A percentile compares a stretch with the other conserved stretches of the same genome.
These are phyloP conservation scores for Sceloporus undulatus DNA, from an alignment of 2,113 vertebrate species.

Conservation along the genomic window DNA sequence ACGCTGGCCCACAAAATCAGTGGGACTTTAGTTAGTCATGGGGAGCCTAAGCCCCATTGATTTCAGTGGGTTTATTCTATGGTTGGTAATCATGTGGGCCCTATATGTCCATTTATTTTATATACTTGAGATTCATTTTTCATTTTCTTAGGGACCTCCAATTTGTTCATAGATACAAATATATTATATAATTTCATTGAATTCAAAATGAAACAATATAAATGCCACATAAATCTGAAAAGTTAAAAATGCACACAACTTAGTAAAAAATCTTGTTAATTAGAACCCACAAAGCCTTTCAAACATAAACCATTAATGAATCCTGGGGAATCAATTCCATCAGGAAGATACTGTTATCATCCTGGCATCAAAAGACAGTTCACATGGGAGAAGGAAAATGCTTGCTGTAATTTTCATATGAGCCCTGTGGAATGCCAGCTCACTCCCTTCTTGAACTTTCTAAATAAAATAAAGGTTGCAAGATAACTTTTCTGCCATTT, in stretches of 20 bases:
- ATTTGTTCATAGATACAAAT: no score
- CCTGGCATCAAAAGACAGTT: background rate
- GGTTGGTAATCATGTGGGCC: background rate
- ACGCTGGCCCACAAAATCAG: no score
- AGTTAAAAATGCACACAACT: background rate
- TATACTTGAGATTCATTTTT: background rate
- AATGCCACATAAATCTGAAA: background rate
- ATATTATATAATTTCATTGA: background rate
- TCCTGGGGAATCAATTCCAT: background rate
- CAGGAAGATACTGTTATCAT: background rate
- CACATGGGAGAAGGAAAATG: background rate
- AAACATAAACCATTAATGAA: background rate
- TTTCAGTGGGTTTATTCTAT: background rate
- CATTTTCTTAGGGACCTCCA: background rate
- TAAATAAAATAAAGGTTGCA: background rate
- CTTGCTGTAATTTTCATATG: no score
- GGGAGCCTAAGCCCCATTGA: background rate
- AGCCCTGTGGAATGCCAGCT: background rate
- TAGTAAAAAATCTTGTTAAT: background rate
- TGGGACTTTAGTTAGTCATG: background rate
- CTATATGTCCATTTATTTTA: background rate
- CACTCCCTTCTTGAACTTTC: background rate
- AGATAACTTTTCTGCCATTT: background rate
- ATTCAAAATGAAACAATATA: background rate
- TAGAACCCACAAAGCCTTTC: background rate